phyloP scores from a whole-genome alignment of 2,113 vertebrate species.

The Nasalis larvatus region DNA sequence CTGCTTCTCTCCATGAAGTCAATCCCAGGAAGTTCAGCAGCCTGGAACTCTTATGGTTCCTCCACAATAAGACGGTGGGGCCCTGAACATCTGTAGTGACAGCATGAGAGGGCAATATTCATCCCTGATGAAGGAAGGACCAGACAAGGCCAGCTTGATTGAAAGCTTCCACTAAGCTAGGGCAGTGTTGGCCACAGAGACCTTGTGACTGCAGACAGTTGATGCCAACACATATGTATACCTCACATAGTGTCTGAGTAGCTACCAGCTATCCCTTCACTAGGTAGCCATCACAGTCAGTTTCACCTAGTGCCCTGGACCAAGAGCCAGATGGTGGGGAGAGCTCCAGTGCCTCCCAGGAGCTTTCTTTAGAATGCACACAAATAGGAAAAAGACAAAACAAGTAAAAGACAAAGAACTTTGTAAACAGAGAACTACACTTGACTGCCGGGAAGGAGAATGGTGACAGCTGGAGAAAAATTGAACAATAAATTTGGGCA shows the following conservation, averaged over 20 bases:
- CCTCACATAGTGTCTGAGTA: no score
- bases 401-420: not conserved
- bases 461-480: not conserved
- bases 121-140: not conserved
- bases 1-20: not conserved
- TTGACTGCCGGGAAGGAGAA: not conserved
- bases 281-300: not conserved
- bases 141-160: not conserved
- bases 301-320: not conserved
- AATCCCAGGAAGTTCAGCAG: not conserved
- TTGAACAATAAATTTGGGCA: not conserved
- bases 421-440: not conserved
- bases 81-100: not conserved
- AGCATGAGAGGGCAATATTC: not conserved
- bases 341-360: not conserved
- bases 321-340: not conserved
- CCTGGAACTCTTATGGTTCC: not conserved
- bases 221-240: rapidly evolving
- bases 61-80: not conserved
- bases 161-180: not conserved
- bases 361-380: not conserved
- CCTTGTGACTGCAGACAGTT: rapidly evolving
- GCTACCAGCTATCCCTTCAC: not conserved
- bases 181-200: not conserved
- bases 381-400: not conserved